Evolutionary conservation across 92 coral and sea anemone species (phyloP), one percentile per base, ranked within the genome.

Genomic region (Palythoa caribaeorum): DNA sequence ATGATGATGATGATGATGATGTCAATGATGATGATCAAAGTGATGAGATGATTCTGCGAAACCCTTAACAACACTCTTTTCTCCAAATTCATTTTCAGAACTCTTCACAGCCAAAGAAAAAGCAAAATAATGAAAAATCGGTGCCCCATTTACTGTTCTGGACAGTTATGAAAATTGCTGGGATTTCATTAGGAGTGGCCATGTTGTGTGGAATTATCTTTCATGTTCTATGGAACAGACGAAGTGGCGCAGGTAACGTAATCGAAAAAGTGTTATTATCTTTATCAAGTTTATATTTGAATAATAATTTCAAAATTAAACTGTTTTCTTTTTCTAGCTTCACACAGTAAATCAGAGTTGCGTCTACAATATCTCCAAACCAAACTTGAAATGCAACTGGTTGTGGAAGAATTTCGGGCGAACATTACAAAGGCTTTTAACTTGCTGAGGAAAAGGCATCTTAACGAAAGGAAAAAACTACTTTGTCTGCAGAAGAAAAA

Each of bases 201-300:
- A 19, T 40, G 1, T 19, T 74, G 19, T 74, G 78, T 74, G 78
- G 78, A 74, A 55, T 74, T 28, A 48, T 13, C 54, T 74, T 44
- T 44, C 78, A 74, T 39, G 9, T 74, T 6, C 39, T 68, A 35
- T n/a, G 73, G 73, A 28, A 20, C 38, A 59, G 17, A 20, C n/a
- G n/a, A 59, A 59, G 66, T 13, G n/a, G 17, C 13, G n/a, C 3
- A 59, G 13, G 19, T 59, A 14, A 14, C 20, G 38, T 8, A 3
- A n/a, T n/a, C n/a, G n/a, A n/a, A n/a, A n/a, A n/a, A n/a, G n/a
- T n/a, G n/a, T n/a, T n/a, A n/a, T n/a, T n/a, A n/a, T n/a, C n/a
- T n/a, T n/a, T n/a, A n/a, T n/a, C n/a, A n/a, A n/a, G n/a, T n/a
- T n/a, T n/a, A n/a, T n/a, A n/a, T n/a, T n/a, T n/a, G n/a, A n/a